Evolutionary conservation across 2,888 invertebrate species (phyloP), one percentile per base, ranked within the genome.

Genomic region (Luperina nickerlii): DNA sequence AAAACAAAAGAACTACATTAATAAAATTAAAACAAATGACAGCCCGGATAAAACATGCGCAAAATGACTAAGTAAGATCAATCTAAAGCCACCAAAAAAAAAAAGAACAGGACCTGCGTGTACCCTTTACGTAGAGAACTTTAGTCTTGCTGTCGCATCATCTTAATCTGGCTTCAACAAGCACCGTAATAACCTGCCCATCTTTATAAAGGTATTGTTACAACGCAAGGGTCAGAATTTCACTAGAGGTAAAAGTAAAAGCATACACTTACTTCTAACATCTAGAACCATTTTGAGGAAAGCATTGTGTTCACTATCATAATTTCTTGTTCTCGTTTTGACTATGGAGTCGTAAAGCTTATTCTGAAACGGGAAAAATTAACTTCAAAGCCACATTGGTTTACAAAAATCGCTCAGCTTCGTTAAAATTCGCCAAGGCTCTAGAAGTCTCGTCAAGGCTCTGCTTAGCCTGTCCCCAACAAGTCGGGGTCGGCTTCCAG

Each of bases 201-300:
- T 32, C 63, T 62, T 27, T 7, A 27, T 18, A 27, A 62, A 27
- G 62, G 7, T 62, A 62, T 63, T 27, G 18, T 18, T 63, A 18
- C 63, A 32, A 32, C 7, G 18, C 32, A 4, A 63, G 27, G 18
- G 18, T 32, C 27, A 18, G 27, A 63, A 63, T 32, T 63, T 2
- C 27, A 63, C 8, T 7, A 51, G 4, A 51, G 4, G 2, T 9
- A 42, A 6, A 78, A 72, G 48, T 54, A n/a, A 42, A 45, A 42
- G 20, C 9, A 20, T 20, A 54, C 48, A 97, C 97, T 97, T 95
- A 98, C 98, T 97, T 97, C 99, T 97, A 57, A 99, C 97, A 86
- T 98, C 97, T 85, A 98, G 98, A 6, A 99, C 98, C 98, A 98
- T 98, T 91, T 97, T 97, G 92, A 98, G 98, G 95, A 99, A 99